phyloP scores from a whole-genome alignment of 2,113 vertebrate species.

The Columba livia region DNA sequence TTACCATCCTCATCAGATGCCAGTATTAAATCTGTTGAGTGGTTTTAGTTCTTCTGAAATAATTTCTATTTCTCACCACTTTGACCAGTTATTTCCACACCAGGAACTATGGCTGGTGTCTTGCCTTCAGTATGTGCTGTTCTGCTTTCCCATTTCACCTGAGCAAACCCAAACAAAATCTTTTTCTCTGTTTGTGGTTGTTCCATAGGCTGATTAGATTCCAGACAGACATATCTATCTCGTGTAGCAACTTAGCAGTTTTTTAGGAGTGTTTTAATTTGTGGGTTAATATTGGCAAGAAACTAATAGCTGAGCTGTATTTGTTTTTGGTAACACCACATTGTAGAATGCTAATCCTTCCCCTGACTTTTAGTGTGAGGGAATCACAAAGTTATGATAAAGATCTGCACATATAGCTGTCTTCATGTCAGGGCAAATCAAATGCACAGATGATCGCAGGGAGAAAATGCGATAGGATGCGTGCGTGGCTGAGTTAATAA shows the following conservation, averaged over 20 bases:
- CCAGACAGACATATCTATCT: background rate
- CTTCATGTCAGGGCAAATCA: background rate
- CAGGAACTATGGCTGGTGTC: background rate
- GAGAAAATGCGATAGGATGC: background rate
- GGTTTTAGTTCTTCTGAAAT: background rate
- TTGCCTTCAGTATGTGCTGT: background rate
- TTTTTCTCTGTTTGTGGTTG: background rate
- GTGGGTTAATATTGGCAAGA: background rate
- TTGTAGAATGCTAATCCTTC: background rate
- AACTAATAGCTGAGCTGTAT: background rate
- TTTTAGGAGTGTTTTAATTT: slow-evolving; percentile 13
- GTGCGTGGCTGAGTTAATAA: background rate
- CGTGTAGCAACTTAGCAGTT: background rate
- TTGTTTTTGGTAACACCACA: background rate
- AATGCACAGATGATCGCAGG: background rate
- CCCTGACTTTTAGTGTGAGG: background rate
- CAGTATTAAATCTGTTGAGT: background rate
- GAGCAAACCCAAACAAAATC: background rate
- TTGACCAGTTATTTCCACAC: background rate
- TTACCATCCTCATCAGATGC: background rate
- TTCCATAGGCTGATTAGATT: background rate
- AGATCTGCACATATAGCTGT: background rate
- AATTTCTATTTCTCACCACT: background rate
- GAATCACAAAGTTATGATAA: background rate
- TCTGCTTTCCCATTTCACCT: background rate